phyloP scores from a whole-genome alignment of 2,888 invertebrate genomes.

The Tinea pellionella region DNA sequence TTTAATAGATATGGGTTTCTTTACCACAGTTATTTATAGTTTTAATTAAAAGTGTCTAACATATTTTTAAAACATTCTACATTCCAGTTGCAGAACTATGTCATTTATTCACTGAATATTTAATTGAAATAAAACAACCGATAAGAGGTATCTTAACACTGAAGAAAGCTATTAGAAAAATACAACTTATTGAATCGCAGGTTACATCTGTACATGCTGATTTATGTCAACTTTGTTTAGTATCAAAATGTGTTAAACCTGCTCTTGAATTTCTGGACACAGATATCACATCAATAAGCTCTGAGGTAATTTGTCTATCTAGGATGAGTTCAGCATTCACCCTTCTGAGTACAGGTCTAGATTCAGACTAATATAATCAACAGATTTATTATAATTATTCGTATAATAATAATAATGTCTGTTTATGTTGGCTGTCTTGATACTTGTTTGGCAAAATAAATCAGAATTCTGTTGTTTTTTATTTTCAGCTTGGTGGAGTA shows the following conservation, averaged over 20 bases:
- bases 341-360: too few species aligned
- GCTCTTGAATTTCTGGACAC: conserved; percentile 88
- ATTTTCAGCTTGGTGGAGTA: conserved; percentile 73
- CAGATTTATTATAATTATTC: too few species aligned
- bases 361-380: too few species aligned
- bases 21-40: too few species aligned
- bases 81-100: conserved; percentile 87
- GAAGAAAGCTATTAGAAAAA: conserved; percentile 86
- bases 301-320: conserved; percentile 71
- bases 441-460: too few species aligned
- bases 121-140: conserved; percentile 82
- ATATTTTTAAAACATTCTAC: neutral
- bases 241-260: conserved; percentile 92
- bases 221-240: conserved; percentile 89
- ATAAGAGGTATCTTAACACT: conserved; percentile 87
- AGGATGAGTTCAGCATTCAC: too few species aligned
- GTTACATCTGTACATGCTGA: conserved; percentile 95
- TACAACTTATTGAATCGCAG: conserved; percentile 88
- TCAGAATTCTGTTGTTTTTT: too few species aligned
- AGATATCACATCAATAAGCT: conserved; percentile 92
- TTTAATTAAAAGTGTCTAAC: too few species aligned
- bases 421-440: too few species aligned
- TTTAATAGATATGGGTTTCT: too few species aligned
- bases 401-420: too few species aligned
- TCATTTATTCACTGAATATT: conserved; percentile 81